Conservation (phyloP, 2,113 vertebrate species). For the Sitta europaea region DNA sequence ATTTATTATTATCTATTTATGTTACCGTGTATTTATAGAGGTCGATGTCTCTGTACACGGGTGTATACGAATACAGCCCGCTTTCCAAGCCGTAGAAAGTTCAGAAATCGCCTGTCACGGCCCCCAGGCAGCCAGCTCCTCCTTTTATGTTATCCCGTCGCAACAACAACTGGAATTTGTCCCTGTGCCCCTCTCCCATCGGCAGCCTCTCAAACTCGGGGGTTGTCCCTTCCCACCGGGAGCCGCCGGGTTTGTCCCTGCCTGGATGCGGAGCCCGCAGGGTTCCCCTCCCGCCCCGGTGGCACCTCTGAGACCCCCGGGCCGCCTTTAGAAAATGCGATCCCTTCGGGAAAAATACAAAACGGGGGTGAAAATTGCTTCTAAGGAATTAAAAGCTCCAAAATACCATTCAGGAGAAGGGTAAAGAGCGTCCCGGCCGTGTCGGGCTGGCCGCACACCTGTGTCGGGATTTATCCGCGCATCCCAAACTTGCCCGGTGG, state of each 20-base stretch:
- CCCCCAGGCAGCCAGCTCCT: background rate
- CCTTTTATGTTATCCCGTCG: background rate
- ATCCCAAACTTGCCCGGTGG: background rate
- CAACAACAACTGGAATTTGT: background rate
- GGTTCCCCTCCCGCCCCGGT: too few species aligned
- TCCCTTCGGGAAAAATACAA: too few species aligned
- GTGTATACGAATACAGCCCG: background rate
- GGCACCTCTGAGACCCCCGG: too few species aligned
- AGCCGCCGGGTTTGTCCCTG: background rate
- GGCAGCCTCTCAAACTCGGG: background rate
- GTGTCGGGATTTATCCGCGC: background rate
- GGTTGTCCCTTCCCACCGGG: background rate
- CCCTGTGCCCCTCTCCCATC: background rate
- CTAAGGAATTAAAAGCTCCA: background rate
- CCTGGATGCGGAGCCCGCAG: accelerated
- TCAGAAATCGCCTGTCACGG: background rate
- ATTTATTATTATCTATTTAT: background rate
- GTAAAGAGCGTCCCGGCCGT: background rate
- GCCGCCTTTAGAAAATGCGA: too few species aligned
- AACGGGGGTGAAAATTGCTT: too few species aligned
- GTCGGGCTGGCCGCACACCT: background rate
- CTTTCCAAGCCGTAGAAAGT: background rate
- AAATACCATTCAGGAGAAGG: background rate
- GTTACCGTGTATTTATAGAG: accelerated
- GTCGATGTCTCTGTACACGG: too few species aligned